Evolutionary conservation across 2,797 vertebrate species (phyloP).

Genomic region (Halcyon chelicuti): DNA sequence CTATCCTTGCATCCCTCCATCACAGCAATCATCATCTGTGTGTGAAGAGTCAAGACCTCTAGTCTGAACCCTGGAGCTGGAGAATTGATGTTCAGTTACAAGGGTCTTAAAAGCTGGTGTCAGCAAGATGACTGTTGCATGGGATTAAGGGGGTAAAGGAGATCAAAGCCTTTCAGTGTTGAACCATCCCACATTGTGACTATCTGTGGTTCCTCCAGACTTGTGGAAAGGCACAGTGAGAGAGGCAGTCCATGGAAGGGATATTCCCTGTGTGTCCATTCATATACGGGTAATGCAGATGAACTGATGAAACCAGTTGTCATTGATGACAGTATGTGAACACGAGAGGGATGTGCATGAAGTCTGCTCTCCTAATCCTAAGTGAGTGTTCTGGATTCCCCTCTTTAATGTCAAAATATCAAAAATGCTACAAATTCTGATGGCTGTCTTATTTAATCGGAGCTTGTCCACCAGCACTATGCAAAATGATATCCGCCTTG

Average conservation of each 20-base stretch:
- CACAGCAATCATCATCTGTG: background rate
- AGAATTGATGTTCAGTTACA: fast-evolving
- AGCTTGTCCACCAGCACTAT: background rate
- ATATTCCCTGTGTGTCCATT: background rate
- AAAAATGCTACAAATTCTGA: background rate
- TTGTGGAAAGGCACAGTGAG: background rate
- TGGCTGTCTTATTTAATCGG: slow-evolving; percentile 25
- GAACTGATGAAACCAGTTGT: background rate
- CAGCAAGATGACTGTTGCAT: background rate
- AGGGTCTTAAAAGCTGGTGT: background rate
- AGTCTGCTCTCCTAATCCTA: background rate
- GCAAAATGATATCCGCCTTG: background rate
- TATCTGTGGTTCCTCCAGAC: background rate
- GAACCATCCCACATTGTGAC: background rate
- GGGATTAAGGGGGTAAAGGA: background rate
- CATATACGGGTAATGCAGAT: background rate
- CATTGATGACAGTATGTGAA: background rate
- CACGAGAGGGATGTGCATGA: background rate
- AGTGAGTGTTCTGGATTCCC: background rate
- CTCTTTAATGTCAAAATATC: background rate
- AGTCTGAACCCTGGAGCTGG: background rate
- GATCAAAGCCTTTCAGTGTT: background rate
- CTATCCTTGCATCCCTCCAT: background rate
- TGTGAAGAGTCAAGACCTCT: background rate
- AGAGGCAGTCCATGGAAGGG: background rate